Percentiles rank a stretch among this genome's conserved stretches.
Conservation (phyloP, 2,888 invertebrate genomes). For the Cephus pulcher region DNA sequence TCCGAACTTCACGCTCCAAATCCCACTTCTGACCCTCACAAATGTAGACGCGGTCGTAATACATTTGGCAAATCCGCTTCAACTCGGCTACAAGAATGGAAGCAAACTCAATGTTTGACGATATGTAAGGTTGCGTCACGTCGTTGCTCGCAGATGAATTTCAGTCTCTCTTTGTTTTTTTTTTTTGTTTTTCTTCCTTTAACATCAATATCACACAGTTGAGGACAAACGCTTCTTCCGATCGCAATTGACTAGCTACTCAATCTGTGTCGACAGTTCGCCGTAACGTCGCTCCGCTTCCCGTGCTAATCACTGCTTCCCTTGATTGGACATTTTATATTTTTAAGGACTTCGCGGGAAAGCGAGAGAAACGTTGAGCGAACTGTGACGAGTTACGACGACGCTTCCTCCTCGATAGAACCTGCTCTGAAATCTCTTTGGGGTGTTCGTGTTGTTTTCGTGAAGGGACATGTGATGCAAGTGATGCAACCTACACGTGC, state of each 20-base stretch:
- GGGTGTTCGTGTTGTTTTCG: neutral
- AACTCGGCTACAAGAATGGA: slow-evolving; percentile 80
- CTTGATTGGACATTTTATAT: no score
- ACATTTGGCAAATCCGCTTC: slow-evolving; percentile 94
- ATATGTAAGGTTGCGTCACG: slow-evolving; percentile 4
- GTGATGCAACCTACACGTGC: neutral
- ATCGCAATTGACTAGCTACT: no score
- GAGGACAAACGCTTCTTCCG: no score
- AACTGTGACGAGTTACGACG: no score
- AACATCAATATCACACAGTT: neutral
- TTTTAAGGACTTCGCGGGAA: no score
- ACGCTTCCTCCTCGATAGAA: neutral
- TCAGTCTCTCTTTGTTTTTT: neutral
- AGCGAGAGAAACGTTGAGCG: no score
- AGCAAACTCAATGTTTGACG: neutral
- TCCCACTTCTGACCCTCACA: slow-evolving; percentile 99
- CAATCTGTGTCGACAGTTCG: no score
- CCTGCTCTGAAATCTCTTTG: neutral
- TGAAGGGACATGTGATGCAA: neutral
- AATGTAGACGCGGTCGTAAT: slow-evolving; percentile 96
- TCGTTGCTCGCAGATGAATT: neutral
- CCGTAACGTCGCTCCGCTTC: no score
- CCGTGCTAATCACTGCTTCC: no score
- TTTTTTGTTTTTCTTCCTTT: neutral
- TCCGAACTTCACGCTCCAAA: slow-evolving; percentile 99